Evolutionary conservation across 2,888 invertebrate species (phyloP).

Genomic region (Electrophaes corylata): DNA sequence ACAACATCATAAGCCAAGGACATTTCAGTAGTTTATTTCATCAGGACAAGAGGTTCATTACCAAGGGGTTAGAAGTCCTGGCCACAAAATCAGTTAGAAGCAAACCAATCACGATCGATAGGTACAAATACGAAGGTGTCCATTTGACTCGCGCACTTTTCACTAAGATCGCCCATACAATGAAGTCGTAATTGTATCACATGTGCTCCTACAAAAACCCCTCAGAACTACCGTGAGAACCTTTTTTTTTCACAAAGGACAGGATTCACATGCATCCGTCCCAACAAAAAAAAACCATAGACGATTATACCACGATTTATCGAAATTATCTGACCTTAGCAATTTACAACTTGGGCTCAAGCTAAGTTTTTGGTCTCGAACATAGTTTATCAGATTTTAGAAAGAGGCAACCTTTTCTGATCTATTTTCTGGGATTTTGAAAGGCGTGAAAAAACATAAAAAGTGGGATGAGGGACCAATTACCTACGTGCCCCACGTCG

Average conservation of each 20-base stretch:
- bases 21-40: constrained; percentile 54
- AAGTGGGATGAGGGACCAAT: constrained; percentile 67
- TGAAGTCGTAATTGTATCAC: constrained; percentile 57
- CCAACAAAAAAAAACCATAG: constrained; percentile 54
- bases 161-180: constrained; percentile 41
- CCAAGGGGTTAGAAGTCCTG: constrained; percentile 8
- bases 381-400: constrained; percentile 59
- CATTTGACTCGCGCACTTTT: constrained; percentile 22
- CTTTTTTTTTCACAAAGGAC: constrained; percentile 61
- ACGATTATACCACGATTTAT: constrained; percentile 53
- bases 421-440: constrained; percentile 62
- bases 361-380: constrained; percentile 35
- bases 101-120: constrained; percentile 16
- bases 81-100: constrained; percentile 4
- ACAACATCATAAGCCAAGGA: constrained; percentile 78
- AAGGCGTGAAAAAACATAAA: constrained; percentile 61
- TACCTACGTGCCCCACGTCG: constrained; percentile 68
- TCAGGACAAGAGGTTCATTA: constrained; percentile 12
- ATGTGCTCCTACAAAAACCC: constrained; percentile 60
- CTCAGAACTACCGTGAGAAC: constrained; percentile 68
- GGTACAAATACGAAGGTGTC: constrained; percentile 5
- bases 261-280: constrained; percentile 63
- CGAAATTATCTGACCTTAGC: constrained; percentile 66
- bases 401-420: constrained; percentile 61
- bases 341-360: constrained; percentile 46